A percentile compares a stretch with the other conserved stretches of the same genome.
Evolutionary conservation across 2,888 invertebrate genomes (phyloP).

Genomic region (Lobophora halterata): DNA sequence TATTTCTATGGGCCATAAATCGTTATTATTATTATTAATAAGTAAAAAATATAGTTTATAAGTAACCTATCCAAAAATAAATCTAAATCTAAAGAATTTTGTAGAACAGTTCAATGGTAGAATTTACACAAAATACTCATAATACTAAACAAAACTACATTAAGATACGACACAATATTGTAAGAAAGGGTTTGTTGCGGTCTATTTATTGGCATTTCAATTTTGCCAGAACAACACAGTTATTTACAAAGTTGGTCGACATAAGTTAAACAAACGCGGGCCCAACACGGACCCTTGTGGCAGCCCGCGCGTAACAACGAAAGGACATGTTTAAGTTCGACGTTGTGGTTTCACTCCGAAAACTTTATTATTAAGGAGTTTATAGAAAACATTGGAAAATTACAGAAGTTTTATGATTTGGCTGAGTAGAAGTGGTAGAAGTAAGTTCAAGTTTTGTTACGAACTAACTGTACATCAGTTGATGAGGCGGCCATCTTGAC

Average conservation of each 20-base stretch:
- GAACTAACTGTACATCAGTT: neutral
- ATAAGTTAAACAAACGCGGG: conserved; percentile 28
- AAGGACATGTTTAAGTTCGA: conserved; percentile 14
- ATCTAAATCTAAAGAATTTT: no score
- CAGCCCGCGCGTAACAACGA: conserved; percentile 18
- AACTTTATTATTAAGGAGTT: conserved; percentile 24
- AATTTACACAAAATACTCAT: no score
- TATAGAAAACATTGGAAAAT: conserved; percentile 11
- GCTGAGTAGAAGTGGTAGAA: neutral
- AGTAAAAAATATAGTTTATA: no score
- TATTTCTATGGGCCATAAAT: no score
- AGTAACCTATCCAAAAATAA: no score
- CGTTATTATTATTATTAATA: no score
- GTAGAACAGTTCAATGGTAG: no score
- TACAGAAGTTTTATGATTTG: conserved; percentile 3
- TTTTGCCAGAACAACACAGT: conserved; percentile 15
- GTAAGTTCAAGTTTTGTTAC: neutral
- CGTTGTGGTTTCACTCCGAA: conserved; percentile 4
- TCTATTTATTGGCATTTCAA: conserved; percentile 15
- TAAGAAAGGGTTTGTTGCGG: neutral
- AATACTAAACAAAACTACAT: conserved; percentile 1
- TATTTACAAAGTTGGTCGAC: conserved; percentile 22
- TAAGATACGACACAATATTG: neutral
- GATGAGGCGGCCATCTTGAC: neutral
- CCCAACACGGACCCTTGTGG: conserved; percentile 22